phyloP scores from a whole-genome alignment of 1,140 invertebrate genomes.

The Nixonia krombeini region DNA sequence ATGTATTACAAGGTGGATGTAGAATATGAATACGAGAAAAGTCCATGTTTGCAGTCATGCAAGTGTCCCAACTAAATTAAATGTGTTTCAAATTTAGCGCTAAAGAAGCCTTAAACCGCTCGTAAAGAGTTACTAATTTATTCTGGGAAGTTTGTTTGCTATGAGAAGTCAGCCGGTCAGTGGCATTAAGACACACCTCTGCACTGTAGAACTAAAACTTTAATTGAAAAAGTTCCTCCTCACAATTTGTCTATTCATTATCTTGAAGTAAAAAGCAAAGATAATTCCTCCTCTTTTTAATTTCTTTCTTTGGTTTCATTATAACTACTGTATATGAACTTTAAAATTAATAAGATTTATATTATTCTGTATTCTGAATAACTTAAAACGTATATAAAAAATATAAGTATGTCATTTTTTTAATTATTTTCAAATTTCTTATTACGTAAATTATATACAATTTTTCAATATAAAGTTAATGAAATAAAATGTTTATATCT shows the following conservation, averaged over 20 bases:
- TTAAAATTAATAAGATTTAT: no score
- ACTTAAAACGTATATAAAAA: no score
- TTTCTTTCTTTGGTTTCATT: no score
- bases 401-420: no score
- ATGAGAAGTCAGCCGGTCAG: slow-evolving; percentile 28
- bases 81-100: slow-evolving; percentile 31
- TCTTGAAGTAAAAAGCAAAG: slow-evolving; percentile 7
- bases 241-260: slow-evolving; percentile 60
- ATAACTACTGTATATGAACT: no score
- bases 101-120: slow-evolving; percentile 32
- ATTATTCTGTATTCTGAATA: no score
- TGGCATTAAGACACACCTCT: slow-evolving; percentile 25
- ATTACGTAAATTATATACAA: no score
- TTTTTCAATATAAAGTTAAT: no score
- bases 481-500: no score
- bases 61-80: slow-evolving; percentile 17
- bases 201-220: slow-evolving; percentile 44
- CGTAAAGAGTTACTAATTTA: slow-evolving; percentile 37
- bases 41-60: background rate
- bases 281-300: background rate
- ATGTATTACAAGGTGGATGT: no score
- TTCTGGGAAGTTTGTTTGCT: slow-evolving; percentile 27
- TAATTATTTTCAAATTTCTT: no score
- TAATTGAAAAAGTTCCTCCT: slow-evolving; percentile 63
- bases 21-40: no score